Evolutionary conservation across 53 echinoderm and acorn worm genomes (phyloP).

Genomic region (Henricia sp.): DNA sequence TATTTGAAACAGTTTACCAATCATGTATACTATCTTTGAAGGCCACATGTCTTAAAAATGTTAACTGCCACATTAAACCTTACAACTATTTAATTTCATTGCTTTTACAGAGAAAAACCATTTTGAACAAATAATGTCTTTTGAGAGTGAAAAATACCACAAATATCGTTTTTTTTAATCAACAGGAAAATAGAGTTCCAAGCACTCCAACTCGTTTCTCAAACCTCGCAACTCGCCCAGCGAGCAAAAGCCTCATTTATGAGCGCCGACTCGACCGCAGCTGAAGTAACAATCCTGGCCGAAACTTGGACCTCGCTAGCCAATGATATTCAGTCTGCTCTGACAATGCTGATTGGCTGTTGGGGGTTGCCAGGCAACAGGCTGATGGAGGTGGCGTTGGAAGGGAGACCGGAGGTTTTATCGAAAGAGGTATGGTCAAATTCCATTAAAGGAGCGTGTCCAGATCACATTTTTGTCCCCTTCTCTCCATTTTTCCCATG

Average conservation of each 20-base stretch:
- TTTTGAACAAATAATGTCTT: too few relatives aligned
- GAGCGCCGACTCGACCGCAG: conserved; percentile 60
- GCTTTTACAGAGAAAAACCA: too few relatives aligned
- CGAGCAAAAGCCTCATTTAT: conserved; percentile 28
- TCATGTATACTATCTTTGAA: too few relatives aligned
- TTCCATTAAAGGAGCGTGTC: too few relatives aligned
- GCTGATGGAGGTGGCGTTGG: conserved; percentile 49
- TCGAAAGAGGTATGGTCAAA: conserved; percentile 46
- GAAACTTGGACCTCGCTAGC: conserved; percentile 81
- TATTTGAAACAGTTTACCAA: too few relatives aligned
- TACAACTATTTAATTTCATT: too few relatives aligned
- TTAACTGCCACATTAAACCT: too few relatives aligned
- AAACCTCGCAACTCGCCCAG: conserved; percentile 51
- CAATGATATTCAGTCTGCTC: conserved; percentile 32
- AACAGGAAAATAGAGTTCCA: conserved; percentile 52
- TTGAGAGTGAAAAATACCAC: too few relatives aligned
- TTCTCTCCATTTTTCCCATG: too few relatives aligned
- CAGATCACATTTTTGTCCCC: too few relatives aligned
- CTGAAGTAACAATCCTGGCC: conserved; percentile 70
- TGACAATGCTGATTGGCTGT: conserved; percentile 47
- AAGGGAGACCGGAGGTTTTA: conserved; percentile 34
- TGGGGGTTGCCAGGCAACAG: conserved; percentile 63
- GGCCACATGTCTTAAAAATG: too few relatives aligned
- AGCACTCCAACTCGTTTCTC: conserved; percentile 40
- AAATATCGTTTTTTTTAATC: too few relatives aligned